Evolutionary conservation across 2,113 vertebrate species (phyloP).

Genomic region (Actenoides lindsayi): DNA sequence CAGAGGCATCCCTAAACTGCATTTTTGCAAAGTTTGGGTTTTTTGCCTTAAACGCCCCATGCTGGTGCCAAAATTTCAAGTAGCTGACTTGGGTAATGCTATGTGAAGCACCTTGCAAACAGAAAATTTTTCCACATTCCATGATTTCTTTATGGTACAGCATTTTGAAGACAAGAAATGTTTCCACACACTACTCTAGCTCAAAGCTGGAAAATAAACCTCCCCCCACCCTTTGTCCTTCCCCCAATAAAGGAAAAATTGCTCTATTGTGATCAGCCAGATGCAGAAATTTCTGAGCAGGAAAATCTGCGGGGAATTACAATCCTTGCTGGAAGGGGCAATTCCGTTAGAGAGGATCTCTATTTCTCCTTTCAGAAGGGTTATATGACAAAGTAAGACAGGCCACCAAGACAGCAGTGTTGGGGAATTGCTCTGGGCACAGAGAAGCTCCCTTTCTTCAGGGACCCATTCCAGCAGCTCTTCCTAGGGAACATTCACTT

Average conservation of each 20-base stretch:
- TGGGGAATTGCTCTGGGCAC: background rate
- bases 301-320: background rate
- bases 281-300: background rate
- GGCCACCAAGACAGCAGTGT: background rate
- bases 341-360: background rate
- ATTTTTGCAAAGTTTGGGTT: background rate
- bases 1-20: background rate
- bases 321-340: background rate
- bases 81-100: background rate
- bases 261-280: background rate
- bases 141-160: background rate
- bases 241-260: background rate
- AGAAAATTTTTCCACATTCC: background rate
- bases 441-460: background rate
- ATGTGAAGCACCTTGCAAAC: background rate
- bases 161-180: background rate
- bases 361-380: background rate
- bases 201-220: background rate
- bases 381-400: background rate
- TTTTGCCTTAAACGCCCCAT: background rate
- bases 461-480: rapidly evolving
- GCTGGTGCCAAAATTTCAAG: background rate
- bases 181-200: background rate
- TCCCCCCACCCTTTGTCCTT: background rate
- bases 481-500: background rate